Evolutionary conservation across 2,797 vertebrate species (phyloP).

Genomic region (Eulemur albifrons): DNA sequence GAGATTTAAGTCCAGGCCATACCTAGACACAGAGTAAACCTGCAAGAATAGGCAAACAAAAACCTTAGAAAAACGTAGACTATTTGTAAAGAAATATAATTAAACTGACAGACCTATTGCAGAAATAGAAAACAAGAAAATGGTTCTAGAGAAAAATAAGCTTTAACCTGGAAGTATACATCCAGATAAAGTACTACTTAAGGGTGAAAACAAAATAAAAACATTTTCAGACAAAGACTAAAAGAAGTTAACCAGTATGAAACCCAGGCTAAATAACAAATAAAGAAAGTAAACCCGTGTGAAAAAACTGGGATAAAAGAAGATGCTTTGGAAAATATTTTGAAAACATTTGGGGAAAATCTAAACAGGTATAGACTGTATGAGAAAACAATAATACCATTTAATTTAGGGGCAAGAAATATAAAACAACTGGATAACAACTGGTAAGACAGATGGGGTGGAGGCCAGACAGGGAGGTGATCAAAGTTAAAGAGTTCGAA

Average conservation of each 20-base stretch:
- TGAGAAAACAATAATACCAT: background rate
- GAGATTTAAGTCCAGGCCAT: background rate
- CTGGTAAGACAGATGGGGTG: background rate
- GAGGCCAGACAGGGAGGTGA: background rate
- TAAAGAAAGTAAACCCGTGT: background rate
- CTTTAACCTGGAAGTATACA: background rate
- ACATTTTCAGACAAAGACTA: background rate
- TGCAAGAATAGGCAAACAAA: background rate
- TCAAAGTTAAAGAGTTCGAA: background rate
- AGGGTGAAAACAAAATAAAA: background rate
- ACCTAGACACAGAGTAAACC: background rate
- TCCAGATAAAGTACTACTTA: background rate
- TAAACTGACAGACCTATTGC: background rate
- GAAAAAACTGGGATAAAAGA: background rate
- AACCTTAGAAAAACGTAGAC: background rate
- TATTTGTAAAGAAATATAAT: background rate
- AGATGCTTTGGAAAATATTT: background rate
- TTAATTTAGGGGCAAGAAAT: background rate
- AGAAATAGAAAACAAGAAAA: background rate
- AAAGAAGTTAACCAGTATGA: background rate
- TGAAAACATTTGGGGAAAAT: background rate
- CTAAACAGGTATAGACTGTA: background rate
- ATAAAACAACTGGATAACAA: background rate
- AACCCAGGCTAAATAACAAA: background rate
- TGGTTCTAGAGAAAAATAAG: background rate